A percentile compares a stretch with the other conserved stretches of the same genome.
Evolutionary conservation across 2,888 invertebrate species (phyloP).

Genomic region (Augiades crinisus): DNA sequence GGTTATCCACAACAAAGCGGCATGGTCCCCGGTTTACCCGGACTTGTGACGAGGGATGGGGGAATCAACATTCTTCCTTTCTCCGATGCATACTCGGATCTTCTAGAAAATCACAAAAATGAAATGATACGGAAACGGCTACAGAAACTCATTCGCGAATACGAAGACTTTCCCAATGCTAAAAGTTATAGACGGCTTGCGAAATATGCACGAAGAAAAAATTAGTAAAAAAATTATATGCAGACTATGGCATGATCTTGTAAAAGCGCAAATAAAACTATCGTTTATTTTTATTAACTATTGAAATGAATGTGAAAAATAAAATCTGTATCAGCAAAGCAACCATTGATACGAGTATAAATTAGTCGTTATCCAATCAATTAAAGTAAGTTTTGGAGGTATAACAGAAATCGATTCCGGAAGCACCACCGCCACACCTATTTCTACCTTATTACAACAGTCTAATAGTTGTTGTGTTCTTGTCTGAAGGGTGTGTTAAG

Average conservation of each 20-base stretch:
- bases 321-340: too few relatives aligned
- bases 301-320: too few relatives aligned
- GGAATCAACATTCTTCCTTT: constrained; percentile 69
- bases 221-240: not conserved
- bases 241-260: not conserved
- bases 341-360: too few relatives aligned
- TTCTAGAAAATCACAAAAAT: constrained; percentile 58
- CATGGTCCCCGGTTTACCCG: constrained; percentile 60
- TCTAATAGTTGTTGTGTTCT: too few relatives aligned
- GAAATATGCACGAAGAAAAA: constrained; percentile 11
- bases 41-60: constrained; percentile 54
- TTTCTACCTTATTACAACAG: too few relatives aligned
- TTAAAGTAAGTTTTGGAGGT: too few relatives aligned
- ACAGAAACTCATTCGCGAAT: constrained; percentile 44
- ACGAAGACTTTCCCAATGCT: constrained; percentile 37
- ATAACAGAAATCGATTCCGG: too few relatives aligned
- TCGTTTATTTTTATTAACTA: too few relatives aligned
- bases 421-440: too few relatives aligned
- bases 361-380: too few relatives aligned
- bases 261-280: too few relatives aligned
- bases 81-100: constrained; percentile 61
- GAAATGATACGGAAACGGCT: constrained; percentile 51
- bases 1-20: constrained; percentile 37
- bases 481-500: too few relatives aligned
- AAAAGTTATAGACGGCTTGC: constrained; percentile 28